phyloP scores from a whole-genome alignment of 2,797 vertebrate species.

The Phrynocephalus vlangalii region DNA sequence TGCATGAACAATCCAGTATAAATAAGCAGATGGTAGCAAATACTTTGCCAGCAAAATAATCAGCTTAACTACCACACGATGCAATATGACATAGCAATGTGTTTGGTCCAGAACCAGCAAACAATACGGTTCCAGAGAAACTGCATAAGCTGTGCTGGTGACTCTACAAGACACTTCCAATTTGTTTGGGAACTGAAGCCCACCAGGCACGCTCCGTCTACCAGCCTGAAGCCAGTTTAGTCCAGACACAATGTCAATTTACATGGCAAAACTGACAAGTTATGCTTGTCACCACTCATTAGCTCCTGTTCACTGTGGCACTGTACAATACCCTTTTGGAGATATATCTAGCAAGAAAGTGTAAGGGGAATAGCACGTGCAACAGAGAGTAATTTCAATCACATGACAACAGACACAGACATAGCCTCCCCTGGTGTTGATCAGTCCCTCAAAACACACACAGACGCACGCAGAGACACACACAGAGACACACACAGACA shows the following conservation, averaged over 20 bases:
- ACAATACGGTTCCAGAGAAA: slow-evolving; percentile 17
- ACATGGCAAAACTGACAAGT: slow-evolving; percentile 81
- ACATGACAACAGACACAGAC: background rate
- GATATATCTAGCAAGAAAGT: slow-evolving; percentile 11
- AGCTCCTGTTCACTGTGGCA: slow-evolving; percentile 79
- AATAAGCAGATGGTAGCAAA: slow-evolving; percentile 2
- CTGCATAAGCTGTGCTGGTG: slow-evolving; percentile 15
- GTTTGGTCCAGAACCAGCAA: background rate
- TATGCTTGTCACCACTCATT: slow-evolving; percentile 81
- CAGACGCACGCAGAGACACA: background rate
- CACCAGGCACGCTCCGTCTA: slow-evolving; percentile 78
- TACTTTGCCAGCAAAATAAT: background rate
- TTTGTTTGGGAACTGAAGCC: slow-evolving; percentile 72
- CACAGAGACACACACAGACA: too few species aligned
- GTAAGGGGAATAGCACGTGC: background rate
- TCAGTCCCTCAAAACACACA: background rate
- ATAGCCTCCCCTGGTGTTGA: background rate
- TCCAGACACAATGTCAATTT: slow-evolving; percentile 81
- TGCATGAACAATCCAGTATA: slow-evolving; percentile 1
- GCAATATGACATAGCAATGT: background rate
- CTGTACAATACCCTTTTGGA: slow-evolving; percentile 12
- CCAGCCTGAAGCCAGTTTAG: slow-evolving; percentile 80
- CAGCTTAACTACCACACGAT: background rate
- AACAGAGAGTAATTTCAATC: background rate
- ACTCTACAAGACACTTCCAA: slow-evolving; percentile 56